Conservation (phyloP, 1,140 invertebrate species). For the Drosophila baimaii region DNA sequence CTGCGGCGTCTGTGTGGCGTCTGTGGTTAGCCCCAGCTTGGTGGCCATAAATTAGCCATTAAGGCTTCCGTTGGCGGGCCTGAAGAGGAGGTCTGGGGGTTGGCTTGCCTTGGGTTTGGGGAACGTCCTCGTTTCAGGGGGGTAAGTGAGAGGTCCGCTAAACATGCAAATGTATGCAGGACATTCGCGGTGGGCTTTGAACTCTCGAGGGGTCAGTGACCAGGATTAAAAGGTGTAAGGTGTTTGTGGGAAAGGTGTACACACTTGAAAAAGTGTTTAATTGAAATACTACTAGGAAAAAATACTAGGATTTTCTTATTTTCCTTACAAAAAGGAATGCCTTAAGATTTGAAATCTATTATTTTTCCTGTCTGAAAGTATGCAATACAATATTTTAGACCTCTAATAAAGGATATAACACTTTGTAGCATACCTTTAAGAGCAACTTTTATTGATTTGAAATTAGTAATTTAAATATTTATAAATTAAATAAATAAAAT, state of each 20-base stretch:
- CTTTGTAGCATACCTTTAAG: too few relatives aligned
- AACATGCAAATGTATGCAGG: slow-evolving; percentile 79
- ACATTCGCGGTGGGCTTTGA: slow-evolving; percentile 70
- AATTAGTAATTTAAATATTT: too few relatives aligned
- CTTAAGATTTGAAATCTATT: too few relatives aligned
- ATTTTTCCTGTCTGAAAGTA: too few relatives aligned
- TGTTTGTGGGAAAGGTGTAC: slow-evolving; percentile 57
- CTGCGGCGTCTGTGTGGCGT: slow-evolving; percentile 1
- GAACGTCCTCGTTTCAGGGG: neutral
- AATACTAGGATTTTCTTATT: too few relatives aligned
- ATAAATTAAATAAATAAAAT: too few relatives aligned
- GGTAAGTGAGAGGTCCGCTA: slow-evolving; percentile 20
- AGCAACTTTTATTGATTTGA: too few relatives aligned
- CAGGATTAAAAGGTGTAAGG: slow-evolving; percentile 45
- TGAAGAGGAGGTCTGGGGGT: slow-evolving; percentile 8
- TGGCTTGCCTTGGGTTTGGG: slow-evolving; percentile 10
- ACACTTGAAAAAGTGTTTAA: slow-evolving; percentile 22
- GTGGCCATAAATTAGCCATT: slow-evolving; percentile 83
- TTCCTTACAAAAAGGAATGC: too few relatives aligned
- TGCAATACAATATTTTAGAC: too few relatives aligned
- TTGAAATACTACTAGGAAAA: too few relatives aligned
- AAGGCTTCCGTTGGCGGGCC: slow-evolving; percentile 64
- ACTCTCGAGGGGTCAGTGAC: slow-evolving; percentile 70
- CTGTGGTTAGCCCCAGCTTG: slow-evolving; percentile 59
- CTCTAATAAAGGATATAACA: too few relatives aligned